Evolutionary conservation across 2,797 vertebrate species (phyloP).

Genomic region (Novumbra hubbsi): DNA sequence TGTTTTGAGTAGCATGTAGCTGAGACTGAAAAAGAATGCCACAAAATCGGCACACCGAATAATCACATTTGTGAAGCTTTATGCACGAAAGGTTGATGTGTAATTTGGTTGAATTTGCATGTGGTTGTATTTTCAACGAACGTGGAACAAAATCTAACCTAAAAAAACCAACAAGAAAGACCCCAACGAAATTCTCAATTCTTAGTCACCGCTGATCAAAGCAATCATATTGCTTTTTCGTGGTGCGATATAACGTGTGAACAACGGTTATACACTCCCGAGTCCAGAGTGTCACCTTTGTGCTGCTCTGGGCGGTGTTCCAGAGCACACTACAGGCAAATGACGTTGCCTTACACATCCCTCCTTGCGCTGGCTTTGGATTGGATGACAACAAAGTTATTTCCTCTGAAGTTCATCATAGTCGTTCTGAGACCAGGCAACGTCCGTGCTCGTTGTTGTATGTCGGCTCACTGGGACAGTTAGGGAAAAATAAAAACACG

Average conservation of each 20-base stretch:
- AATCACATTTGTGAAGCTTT: constrained; percentile 26
- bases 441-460: constrained; percentile 66
- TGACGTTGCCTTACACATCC: constrained; percentile 62
- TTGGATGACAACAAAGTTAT: constrained; percentile 64
- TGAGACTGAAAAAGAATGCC: constrained; percentile 21
- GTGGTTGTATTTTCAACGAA: too few relatives aligned
- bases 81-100: not conserved
- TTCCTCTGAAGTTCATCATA: constrained; percentile 72
- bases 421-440: constrained; percentile 62
- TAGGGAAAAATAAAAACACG: constrained; percentile 34
- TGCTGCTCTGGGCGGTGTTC: constrained; percentile 66
- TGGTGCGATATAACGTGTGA: too few relatives aligned
- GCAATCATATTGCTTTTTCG: too few relatives aligned
- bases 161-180: too few relatives aligned
- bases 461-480: constrained; percentile 55
- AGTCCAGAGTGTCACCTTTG: constrained; percentile 34
- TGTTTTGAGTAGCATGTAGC: constrained; percentile 9
- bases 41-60: constrained; percentile 22
- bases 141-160: too few relatives aligned
- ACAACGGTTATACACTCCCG: too few relatives aligned
- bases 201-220: too few relatives aligned
- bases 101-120: too few relatives aligned
- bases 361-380: constrained; percentile 60
- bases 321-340: constrained; percentile 73
- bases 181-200: too few relatives aligned